Conservation (phyloP, 2,888 invertebrate species). For the Parascotia fuliginaria region DNA sequence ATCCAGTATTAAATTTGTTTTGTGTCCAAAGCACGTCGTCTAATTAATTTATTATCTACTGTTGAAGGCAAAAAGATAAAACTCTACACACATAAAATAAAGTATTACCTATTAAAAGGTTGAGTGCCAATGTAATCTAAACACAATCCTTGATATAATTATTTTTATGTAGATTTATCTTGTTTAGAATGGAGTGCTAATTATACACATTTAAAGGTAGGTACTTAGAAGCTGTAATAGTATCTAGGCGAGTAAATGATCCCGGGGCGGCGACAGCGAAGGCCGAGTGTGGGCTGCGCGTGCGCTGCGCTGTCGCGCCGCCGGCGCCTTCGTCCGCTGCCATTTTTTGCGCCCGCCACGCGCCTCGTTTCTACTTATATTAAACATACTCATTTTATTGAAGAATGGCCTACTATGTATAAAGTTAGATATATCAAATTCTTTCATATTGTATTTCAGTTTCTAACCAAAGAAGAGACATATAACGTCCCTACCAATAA, state of each 20-base stretch:
- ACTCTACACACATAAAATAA: constrained; percentile 1
- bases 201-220: constrained; percentile 54
- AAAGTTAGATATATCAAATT: no score
- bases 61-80: constrained; percentile 7
- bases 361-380: constrained; percentile 38
- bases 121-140: constrained; percentile 13
- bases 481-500: not conserved
- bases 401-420: constrained; percentile 16
- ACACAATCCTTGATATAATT: constrained; percentile 43
- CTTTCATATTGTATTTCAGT: no score
- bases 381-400: constrained; percentile 35
- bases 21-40: constrained; percentile 6
- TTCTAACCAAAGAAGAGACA: no score
- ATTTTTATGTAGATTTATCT: constrained; percentile 46
- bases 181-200: constrained; percentile 52
- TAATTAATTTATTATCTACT: constrained; percentile 15
- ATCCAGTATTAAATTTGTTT: constrained; percentile 31
- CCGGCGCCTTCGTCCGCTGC: constrained; percentile 50
- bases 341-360: constrained; percentile 55
- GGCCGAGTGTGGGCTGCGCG: constrained; percentile 67
- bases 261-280: constrained; percentile 64
- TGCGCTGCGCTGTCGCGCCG: constrained; percentile 45
- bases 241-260: constrained; percentile 77
- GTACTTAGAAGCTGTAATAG: constrained; percentile 58
- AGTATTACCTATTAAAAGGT: constrained; percentile 4